Conservation (phyloP, 2,113 vertebrate species). For the Grallaria varia region DNA sequence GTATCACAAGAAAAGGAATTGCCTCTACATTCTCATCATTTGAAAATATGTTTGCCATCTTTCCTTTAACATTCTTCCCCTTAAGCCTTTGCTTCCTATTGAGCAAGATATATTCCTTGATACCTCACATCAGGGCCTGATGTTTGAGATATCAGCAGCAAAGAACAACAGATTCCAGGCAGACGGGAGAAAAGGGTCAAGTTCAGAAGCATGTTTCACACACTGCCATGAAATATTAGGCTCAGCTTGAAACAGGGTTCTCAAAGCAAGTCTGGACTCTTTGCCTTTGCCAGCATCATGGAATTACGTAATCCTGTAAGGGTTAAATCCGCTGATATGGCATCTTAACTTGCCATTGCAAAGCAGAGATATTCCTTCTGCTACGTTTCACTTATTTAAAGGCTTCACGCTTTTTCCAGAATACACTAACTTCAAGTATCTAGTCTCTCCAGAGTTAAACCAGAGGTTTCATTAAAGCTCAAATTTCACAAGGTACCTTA, state of each 20-base stretch:
- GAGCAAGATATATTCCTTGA: neutral
- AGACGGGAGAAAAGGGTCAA: neutral
- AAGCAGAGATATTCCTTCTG: neutral
- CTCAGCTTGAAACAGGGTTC: neutral
- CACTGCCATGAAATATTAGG: neutral
- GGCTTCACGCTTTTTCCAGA: neutral
- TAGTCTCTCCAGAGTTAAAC: neutral
- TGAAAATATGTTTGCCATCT: neutral
- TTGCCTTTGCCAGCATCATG: neutral
- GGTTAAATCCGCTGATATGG: neutral
- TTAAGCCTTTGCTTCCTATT: neutral
- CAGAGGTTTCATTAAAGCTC: neutral
- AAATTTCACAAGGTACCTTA: neutral
- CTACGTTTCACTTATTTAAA: neutral
- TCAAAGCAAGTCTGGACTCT: neutral
- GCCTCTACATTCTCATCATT: neutral
- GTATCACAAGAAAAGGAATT: neutral
- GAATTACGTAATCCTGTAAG: neutral
- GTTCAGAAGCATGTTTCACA: neutral
- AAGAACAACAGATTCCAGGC: neutral
- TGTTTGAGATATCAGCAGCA: neutral
- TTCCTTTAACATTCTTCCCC: neutral
- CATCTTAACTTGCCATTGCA: neutral
- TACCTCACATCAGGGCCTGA: neutral
- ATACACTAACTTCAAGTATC: fast-evolving